Base-by-base conservation (phyloP, 2,797 vertebrate species). In the Halcyon chelicuti region DNA sequence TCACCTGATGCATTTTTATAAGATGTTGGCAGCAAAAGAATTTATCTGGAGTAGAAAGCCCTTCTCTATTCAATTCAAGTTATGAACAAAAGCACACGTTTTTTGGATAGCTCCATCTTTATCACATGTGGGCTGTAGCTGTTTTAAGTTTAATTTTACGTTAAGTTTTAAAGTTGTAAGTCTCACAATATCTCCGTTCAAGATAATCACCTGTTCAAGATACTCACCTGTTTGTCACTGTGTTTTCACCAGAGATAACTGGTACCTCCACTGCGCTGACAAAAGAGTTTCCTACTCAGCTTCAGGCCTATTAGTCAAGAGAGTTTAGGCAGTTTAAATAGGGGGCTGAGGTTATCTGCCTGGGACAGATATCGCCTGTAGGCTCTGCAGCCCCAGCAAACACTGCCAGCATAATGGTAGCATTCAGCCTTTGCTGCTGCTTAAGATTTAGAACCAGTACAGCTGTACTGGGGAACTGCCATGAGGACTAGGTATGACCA, bases 381-480 rank as follows among this genome's bases (percentile, higher is more conserved):
- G 61, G 39, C 19, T 29, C 28, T 26, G 25, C 12, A 26, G n/a
- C 55, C 47, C 54, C 54, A n/a, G 25, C 35, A 72, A 82, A 62
- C 12, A 10, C 7, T 35, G 35, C 19, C 52, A 66, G 81, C 22
- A 16, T 10, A 62, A 19, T 7, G 35, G 63, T 20, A 79, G 46
- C 47, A 33, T 37, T 46, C 71, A 62, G 25, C 17, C 49, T 62
- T 9, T 1, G 3, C 19, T 1, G 3, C 19, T 58, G 13, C 13
- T 2, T 21, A 21, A 81, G 66, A 73, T 44, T 83, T 62, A 26
- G 18, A 42, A 31, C 6, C 1, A 25, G 12, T 5, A 1, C 21
- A 44, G 22, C 7, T 57, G 11, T 23, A 4, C 0, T 3, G 1
- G 28, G 33, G 40, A 72, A 9, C 28, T 16, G 1, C 5, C 61